A percentile compares a stretch with the other conserved stretches of the same genome.
Evolutionary conservation across 1,140 invertebrate species (phyloP).

Genomic region (Neodiprion lecontei): DNA sequence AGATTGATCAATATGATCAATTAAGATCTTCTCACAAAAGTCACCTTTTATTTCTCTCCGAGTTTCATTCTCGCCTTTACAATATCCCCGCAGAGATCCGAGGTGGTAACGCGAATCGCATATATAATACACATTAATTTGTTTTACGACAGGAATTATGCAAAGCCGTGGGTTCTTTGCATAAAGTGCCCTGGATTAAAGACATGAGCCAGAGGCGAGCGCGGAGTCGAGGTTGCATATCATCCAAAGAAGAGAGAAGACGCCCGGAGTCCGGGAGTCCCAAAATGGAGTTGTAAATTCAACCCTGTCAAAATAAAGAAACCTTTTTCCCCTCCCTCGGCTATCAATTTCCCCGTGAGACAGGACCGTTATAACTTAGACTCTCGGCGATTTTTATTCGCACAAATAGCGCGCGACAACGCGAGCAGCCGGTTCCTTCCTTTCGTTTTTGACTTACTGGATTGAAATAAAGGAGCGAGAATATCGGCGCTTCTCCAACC

Average conservation of each 20-base stretch:
- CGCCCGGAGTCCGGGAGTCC: not conserved
- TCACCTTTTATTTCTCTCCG: too few species aligned
- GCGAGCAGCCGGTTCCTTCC: too few species aligned
- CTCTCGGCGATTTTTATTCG: not conserved
- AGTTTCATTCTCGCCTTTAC: too few species aligned
- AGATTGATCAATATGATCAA: too few species aligned
- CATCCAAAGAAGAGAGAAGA: slow-evolving; percentile 10
- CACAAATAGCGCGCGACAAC: not conserved
- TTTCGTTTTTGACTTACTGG: too few species aligned
- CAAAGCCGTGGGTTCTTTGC: slow-evolving; percentile 8
- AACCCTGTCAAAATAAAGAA: slow-evolving; percentile 31
- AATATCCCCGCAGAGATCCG: too few species aligned
- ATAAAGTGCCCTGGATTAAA: slow-evolving; percentile 27
- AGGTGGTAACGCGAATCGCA: too few species aligned
- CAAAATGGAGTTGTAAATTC: slow-evolving; percentile 26
- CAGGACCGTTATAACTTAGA: not conserved
- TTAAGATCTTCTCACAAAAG: too few species aligned
- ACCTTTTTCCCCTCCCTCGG: slow-evolving; percentile 9
- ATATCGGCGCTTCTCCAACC: too few species aligned
- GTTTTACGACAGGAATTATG: not conserved
- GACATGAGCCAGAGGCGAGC: not conserved
- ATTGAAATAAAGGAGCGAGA: too few species aligned
- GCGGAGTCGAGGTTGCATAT: too few species aligned
- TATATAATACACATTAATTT: too few species aligned
- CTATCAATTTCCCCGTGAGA: slow-evolving; percentile 21